phyloP scores from a whole-genome alignment of 2,113 vertebrate genomes.

The Orthonyx spaldingii region DNA sequence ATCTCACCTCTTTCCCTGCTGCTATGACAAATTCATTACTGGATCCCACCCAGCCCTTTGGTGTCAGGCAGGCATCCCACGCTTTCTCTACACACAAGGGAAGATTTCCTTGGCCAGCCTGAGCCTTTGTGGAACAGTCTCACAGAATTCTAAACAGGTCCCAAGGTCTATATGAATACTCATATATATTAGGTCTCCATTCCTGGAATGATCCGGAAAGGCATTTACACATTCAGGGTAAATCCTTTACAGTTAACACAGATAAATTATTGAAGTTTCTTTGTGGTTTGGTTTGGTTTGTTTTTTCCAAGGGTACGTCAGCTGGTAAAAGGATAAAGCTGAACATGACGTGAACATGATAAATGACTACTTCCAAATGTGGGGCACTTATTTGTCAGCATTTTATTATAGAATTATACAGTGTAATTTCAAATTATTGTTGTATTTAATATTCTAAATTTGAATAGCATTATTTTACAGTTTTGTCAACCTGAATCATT shows the following conservation, averaged over 20 bases:
- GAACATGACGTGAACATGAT: neutral
- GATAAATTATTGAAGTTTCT: neutral
- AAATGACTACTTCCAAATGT: neutral
- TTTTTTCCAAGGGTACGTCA: neutral
- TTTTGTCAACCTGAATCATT: neutral
- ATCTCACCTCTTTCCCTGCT: neutral
- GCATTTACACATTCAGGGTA: neutral
- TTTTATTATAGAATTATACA: neutral
- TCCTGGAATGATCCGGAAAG: neutral
- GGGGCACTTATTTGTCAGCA: neutral
- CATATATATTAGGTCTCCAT: accelerated
- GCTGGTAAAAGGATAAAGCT: neutral
- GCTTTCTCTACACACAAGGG: neutral
- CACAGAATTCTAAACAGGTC: neutral
- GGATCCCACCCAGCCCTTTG: neutral
- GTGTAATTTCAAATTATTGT: neutral
- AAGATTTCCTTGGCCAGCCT: neutral
- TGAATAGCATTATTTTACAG: neutral
- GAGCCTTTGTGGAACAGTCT: neutral
- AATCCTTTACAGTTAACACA: neutral
- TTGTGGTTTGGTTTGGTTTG: neutral
- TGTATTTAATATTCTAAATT: neutral
- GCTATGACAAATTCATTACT: neutral
- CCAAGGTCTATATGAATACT: neutral
- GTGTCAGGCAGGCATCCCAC: accelerated